A percentile compares a stretch with the other conserved stretches of the same genome.
Evolutionary conservation across 2,113 vertebrate species (phyloP).

Genomic region (Atherinomorus stipes): DNA sequence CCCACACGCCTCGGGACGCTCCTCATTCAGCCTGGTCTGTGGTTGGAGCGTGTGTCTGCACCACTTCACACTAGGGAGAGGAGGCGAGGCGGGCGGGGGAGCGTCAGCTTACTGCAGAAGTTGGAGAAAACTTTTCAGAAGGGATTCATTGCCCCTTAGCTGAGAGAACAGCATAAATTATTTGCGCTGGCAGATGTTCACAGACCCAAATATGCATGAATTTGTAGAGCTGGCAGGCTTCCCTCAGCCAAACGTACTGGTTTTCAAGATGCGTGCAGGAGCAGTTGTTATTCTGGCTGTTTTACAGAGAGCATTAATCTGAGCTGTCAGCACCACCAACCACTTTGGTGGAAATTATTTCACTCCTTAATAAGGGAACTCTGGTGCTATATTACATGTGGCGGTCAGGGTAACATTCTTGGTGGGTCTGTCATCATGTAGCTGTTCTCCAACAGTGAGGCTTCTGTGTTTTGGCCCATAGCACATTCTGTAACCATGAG

Average conservation of each 20-base stretch:
- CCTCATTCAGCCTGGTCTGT: constrained; percentile 63
- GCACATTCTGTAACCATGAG: constrained; percentile 59
- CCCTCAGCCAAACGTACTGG: constrained; percentile 77
- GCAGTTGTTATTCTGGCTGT: constrained; percentile 79
- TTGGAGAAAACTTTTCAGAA: constrained; percentile 80
- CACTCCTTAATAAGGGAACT: constrained; percentile 79
- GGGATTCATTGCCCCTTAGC: constrained; percentile 81
- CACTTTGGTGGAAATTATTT: constrained; percentile 74
- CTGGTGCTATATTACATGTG: constrained; percentile 78
- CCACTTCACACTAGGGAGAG: constrained; percentile 67
- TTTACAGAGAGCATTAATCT: constrained; percentile 81
- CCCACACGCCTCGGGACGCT: constrained; percentile 68
- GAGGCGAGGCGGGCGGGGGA: background rate
- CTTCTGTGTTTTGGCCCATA: constrained; percentile 64
- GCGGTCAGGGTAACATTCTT: constrained; percentile 79
- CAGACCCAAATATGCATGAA: constrained; percentile 90
- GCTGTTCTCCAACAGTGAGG: constrained; percentile 72
- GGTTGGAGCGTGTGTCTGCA: constrained; percentile 74
- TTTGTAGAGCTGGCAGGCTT: constrained; percentile 83
- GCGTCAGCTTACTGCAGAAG: constrained; percentile 63
- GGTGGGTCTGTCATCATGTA: constrained; percentile 77
- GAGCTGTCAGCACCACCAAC: constrained; percentile 74
- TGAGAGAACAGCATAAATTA: constrained; percentile 85
- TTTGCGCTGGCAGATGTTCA: constrained; percentile 87
- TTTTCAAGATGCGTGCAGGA: constrained; percentile 80